Evolutionary conservation across 2,888 invertebrate species (phyloP).

Genomic region (Drosophila setosimentum): DNA sequence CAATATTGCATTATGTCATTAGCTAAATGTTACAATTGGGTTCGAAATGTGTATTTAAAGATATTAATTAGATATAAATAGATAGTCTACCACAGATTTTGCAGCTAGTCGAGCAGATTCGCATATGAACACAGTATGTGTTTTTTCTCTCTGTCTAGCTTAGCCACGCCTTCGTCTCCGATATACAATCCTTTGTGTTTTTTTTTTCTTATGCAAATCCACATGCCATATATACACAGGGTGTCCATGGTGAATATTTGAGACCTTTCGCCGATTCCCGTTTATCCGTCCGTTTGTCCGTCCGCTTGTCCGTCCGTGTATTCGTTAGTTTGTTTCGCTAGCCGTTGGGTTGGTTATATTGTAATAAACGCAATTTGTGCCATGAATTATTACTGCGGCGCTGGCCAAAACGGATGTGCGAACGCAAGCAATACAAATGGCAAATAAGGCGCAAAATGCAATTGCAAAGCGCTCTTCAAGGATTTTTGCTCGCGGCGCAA

Average conservation of each 20-base stretch:
- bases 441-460: constrained; percentile 35
- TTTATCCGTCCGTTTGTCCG: neutral
- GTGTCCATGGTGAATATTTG: constrained; percentile 20
- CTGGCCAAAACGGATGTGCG: constrained; percentile 66
- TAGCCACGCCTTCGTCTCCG: neutral
- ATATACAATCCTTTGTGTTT: constrained; percentile 24
- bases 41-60: rapidly evolving
- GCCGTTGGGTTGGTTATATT: constrained; percentile 57
- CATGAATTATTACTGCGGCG: constrained; percentile 82
- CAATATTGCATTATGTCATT: neutral
- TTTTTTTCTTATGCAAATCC: constrained; percentile 65
- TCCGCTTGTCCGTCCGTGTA: neutral
- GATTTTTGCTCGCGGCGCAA: neutral
- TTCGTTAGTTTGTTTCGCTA: constrained; percentile 24
- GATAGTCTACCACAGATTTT: neutral
- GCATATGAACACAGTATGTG: neutral
- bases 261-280: constrained; percentile 23
- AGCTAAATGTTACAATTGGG: rapidly evolving
- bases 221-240: constrained; percentile 20
- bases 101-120: rapidly evolving
- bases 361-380: constrained; percentile 82
- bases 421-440: constrained; percentile 53
- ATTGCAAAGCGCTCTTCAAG: constrained; percentile 31
- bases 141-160: constrained; percentile 2
- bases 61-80: neutral